phyloP scores from a whole-genome alignment of 2,113 vertebrate species.

The Castor canadensis region DNA sequence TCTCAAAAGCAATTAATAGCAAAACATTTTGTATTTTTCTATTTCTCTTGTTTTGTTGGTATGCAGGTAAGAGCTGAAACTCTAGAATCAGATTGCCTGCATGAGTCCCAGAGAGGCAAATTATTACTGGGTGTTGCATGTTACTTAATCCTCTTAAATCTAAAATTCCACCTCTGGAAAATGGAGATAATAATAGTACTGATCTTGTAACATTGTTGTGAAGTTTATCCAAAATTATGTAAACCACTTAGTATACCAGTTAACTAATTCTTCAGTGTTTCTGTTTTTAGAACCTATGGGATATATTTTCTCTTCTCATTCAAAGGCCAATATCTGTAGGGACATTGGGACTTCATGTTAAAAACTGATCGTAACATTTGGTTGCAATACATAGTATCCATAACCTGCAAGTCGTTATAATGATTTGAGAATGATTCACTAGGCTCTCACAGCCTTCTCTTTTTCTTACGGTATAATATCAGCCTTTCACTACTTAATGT shows the following conservation, averaged over 20 bases:
- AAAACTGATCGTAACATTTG: neutral
- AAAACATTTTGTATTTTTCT: neutral
- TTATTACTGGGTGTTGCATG: neutral
- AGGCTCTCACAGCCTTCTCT: neutral
- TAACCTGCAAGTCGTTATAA: neutral
- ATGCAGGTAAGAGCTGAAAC: neutral
- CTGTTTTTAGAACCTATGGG: neutral
- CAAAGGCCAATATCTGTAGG: neutral
- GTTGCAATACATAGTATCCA: neutral
- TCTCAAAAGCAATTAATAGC: neutral
- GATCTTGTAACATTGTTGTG: neutral
- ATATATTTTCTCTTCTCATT: neutral
- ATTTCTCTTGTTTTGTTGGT: neutral
- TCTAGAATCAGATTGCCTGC: neutral
- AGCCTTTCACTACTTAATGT: neutral
- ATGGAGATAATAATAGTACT: neutral
- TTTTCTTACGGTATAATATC: neutral
- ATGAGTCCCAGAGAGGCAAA: neutral
- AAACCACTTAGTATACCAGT: neutral
- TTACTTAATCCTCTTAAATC: neutral
- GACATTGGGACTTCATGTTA: neutral
- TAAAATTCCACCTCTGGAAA: neutral
- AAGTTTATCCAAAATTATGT: neutral
- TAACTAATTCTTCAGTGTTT: neutral
- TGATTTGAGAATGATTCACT: neutral